Conservation (phyloP, 2,113 vertebrate genomes). For the Capreolus pygargus region DNA sequence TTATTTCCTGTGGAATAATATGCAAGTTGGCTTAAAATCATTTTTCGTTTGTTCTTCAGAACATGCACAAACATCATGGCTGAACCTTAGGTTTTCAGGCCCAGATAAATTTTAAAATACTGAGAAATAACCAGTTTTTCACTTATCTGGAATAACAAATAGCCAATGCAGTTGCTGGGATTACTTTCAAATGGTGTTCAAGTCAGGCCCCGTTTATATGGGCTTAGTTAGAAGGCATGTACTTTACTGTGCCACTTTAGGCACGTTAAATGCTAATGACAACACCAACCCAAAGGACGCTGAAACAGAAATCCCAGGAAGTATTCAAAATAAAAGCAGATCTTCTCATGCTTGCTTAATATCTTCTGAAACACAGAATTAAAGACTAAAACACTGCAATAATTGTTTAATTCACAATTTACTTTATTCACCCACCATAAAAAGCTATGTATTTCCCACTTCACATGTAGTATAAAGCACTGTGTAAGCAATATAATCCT, state of each 20-base stretch:
- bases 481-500: neutral
- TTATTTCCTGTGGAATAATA: neutral
- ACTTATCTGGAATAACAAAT: neutral
- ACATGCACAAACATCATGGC: neutral
- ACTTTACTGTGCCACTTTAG: neutral
- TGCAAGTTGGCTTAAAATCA: neutral
- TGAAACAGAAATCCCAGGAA: neutral
- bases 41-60: neutral
- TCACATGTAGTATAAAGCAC: neutral
- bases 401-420: neutral
- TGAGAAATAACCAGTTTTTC: neutral
- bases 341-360: neutral
- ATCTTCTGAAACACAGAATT: neutral
- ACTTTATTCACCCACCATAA: neutral
- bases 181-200: neutral
- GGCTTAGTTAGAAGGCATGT: neutral
- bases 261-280: neutral
- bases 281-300: neutral
- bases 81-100: neutral
- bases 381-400: neutral
- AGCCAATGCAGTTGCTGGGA: neutral
- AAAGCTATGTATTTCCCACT: neutral
- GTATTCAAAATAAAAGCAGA: neutral
- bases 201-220: neutral
- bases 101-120: neutral